phyloP scores from a whole-genome alignment of 2,113 vertebrate species.

The Prionailurus bengalensis region DNA sequence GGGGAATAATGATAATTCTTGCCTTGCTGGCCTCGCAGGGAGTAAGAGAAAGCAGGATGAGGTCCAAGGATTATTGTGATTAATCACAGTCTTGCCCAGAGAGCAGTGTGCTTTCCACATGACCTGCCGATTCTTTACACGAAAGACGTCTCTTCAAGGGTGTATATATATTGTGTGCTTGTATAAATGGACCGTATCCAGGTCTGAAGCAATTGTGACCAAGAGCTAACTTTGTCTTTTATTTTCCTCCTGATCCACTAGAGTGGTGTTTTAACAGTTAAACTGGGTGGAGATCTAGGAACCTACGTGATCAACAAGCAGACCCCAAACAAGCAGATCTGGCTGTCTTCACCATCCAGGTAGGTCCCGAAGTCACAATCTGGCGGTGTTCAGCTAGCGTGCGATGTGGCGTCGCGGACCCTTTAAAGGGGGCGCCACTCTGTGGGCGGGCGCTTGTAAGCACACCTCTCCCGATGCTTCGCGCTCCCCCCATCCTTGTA shows the following conservation, averaged over 20 bases:
- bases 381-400: background rate
- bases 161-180: background rate
- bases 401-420: background rate
- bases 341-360: slow-evolving; percentile 98
- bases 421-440: background rate
- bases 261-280: slow-evolving; percentile 96
- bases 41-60: background rate
- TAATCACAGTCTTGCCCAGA: background rate
- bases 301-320: slow-evolving; percentile 99
- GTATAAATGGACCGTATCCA: background rate
- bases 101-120: background rate
- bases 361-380: slow-evolving; percentile 70
- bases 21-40: background rate
- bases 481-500: background rate
- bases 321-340: slow-evolving; percentile 97
- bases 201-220: background rate
- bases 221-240: background rate
- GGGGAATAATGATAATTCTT: background rate
- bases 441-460: background rate
- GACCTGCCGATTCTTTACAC: background rate
- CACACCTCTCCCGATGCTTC: background rate
- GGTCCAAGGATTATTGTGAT: rapidly evolving
- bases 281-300: slow-evolving; percentile 92
- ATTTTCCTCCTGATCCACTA: slow-evolving; percentile 75
- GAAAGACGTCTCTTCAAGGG: background rate